Percentiles rank a stretch among this genome's conserved stretches.
Conservation (phyloP, 2,113 vertebrate species). For the Rhadina sibilatrix region DNA sequence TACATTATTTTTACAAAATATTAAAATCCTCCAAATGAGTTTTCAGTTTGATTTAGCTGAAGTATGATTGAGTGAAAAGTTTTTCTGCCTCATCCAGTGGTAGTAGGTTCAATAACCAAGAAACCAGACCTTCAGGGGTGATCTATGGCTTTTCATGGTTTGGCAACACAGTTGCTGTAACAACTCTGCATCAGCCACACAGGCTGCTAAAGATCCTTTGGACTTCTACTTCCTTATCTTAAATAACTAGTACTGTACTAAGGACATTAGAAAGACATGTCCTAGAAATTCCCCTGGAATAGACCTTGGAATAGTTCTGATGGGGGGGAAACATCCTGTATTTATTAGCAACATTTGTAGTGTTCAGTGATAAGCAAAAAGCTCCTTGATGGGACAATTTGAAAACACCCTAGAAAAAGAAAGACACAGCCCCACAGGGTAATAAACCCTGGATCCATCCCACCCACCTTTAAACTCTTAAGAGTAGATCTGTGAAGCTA, state of each 20-base stretch:
- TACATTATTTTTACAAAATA: background rate
- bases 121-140: background rate
- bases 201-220: background rate
- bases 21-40: fast-evolving
- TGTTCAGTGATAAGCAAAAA: background rate
- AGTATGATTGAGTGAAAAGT: background rate
- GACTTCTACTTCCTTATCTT: background rate
- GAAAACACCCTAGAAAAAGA: background rate
- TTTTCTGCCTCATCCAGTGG: background rate
- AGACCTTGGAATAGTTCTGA: background rate
- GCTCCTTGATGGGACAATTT: fast-evolving
- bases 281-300: background rate
- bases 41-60: background rate
- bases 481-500: background rate
- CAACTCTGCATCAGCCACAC: background rate
- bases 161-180: background rate
- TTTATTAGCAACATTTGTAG: background rate
- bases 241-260: background rate
- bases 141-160: background rate
- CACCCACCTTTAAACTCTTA: background rate
- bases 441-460: background rate
- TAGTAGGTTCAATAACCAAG: background rate
- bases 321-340: background rate
- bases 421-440: background rate
- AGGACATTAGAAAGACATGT: background rate